Base-by-base conservation (phyloP, 2,113 vertebrate species). In the Mesocricetus auratus region DNA sequence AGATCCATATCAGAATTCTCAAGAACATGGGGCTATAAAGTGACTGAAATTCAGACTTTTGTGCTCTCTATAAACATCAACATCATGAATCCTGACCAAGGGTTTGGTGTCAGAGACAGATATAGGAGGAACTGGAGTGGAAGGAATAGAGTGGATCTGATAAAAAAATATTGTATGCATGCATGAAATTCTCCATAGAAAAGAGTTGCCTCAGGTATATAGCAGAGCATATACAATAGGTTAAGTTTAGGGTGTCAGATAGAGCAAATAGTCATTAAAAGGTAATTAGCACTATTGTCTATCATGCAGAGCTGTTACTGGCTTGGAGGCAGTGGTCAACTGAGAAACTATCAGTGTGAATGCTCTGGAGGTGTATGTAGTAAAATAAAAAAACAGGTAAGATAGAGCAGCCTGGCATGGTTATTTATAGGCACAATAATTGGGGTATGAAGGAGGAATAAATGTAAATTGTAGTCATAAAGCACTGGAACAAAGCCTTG, bases 401-500 rank as follows among this genome's bases (percentile, higher is more conserved):
- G 16, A 21, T 88, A 66, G 82, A 62, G 60, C 24, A 71, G 9
- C 17, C 93, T 86, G 56, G 26, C 42, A 64, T 53, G 47, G 19
- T 13, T 74, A 36, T 24, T 82, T 26, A 73, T 17, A 62, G 58
- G 16, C 73, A 3, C 24, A 58, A 17, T 73, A 42, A 82, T 58
- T 17, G 26, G 7, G 22, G 1, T 64, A 8, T 60, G 60, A 71
- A 7, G 31, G 82, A 68, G 47, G 42, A 33, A 8, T 98, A 97
- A 89, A 91, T 97, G 96, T 95, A 98, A 97, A 97, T 97, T 53
- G 56, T 86, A 95, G 97, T 94, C 95, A 92, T 96, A 97, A 98
- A 98, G 86, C 62, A 74, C 87, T 88, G 81, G 96, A 97, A 97
- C 89, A 85, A 96, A 89, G 73, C 95, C 89, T 50, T 75, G 87